These are phyloP conservation scores for Hyperoplus immaculatus DNA, from an alignment of 2,797 vertebrate species.

Conservation along the genomic window DNA sequence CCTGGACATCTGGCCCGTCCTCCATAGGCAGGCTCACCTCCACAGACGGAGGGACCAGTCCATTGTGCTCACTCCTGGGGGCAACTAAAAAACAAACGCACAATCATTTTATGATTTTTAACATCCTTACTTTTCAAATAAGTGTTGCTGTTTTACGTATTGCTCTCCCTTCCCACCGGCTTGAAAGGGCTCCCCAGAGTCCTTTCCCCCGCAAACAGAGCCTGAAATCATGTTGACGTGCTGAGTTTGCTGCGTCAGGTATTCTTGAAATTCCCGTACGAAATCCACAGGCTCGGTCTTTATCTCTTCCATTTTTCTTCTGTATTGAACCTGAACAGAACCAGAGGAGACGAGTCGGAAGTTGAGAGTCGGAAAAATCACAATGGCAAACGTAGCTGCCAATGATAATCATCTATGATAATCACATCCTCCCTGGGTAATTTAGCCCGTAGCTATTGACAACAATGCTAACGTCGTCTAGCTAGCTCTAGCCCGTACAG, in stretches of 20 bases:
- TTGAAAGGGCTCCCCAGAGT: slow-evolving; percentile 81
- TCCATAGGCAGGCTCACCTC: slow-evolving; percentile 92
- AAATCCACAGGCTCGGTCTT: slow-evolving; percentile 98
- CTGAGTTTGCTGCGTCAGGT: slow-evolving; percentile 97
- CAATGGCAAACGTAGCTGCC: slow-evolving; percentile 1
- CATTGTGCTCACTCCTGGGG: slow-evolving; percentile 88
- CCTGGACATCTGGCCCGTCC: slow-evolving; percentile 93
- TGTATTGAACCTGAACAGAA: slow-evolving; percentile 13
- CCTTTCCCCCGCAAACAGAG: slow-evolving; percentile 94
- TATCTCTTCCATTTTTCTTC: slow-evolving; percentile 91
- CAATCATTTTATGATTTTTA: not conserved
- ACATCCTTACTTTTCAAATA: not conserved
- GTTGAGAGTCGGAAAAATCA: too few relatives aligned
- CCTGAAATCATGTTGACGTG: slow-evolving; percentile 99
- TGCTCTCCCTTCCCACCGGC: slow-evolving; percentile 49
- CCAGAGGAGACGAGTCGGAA: not conserved
- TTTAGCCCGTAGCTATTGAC: slow-evolving; percentile 15
- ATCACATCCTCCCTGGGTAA: too few relatives aligned
- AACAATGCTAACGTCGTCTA: slow-evolving; percentile 10
- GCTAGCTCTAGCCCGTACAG: not conserved
- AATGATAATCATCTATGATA: too few relatives aligned
- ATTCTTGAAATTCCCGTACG: slow-evolving; percentile 99
- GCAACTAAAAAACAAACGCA: slow-evolving; percentile 79
- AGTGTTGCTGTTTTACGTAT: not conserved
- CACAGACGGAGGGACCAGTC: slow-evolving; percentile 93